Evolutionary conservation across 2,797 vertebrate species (phyloP).

Genomic region (Varecia variegata): DNA sequence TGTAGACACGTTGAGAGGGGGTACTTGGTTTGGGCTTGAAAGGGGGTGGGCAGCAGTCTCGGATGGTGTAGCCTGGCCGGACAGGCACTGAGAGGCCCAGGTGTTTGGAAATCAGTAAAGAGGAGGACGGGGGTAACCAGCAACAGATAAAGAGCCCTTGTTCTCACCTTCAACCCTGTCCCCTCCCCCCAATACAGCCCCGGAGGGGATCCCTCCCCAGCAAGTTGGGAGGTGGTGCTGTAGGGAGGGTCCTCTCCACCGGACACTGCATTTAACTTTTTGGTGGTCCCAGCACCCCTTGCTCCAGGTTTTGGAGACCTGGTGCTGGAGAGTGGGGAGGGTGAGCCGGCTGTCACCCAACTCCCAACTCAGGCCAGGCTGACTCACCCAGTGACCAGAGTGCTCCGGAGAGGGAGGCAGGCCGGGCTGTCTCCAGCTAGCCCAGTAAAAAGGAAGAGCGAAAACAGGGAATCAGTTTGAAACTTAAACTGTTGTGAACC

Average conservation of each 20-base stretch:
- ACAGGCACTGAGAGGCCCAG: constrained; percentile 39
- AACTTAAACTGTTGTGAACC: constrained; percentile 70
- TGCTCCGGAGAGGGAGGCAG: not conserved
- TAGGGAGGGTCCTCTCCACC: not conserved
- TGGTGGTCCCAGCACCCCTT: not conserved
- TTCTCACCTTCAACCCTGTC: constrained; percentile 41
- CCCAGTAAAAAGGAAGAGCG: constrained; percentile 58
- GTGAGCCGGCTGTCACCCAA: constrained; percentile 62
- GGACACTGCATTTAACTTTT: not conserved
- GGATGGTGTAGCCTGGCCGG: not conserved
- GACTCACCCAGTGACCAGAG: constrained; percentile 59
- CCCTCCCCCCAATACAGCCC: not conserved
- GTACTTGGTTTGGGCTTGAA: not conserved
- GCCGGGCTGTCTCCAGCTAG: constrained; percentile 44
- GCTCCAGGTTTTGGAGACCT: constrained; percentile 21
- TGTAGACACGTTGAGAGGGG: not conserved
- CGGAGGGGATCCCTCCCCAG: not conserved
- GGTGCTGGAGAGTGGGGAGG: not conserved
- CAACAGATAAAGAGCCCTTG: constrained; percentile 51
- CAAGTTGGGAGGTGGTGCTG: not conserved
- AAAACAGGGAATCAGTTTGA: constrained; percentile 78
- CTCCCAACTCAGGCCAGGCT: constrained; percentile 36
- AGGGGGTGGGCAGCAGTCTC: not conserved
- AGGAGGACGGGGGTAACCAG: not conserved
- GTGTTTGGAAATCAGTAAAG: constrained; percentile 47